phyloP scores from a whole-genome alignment of 2,888 invertebrate species.

The Lacanobia oleracea region DNA sequence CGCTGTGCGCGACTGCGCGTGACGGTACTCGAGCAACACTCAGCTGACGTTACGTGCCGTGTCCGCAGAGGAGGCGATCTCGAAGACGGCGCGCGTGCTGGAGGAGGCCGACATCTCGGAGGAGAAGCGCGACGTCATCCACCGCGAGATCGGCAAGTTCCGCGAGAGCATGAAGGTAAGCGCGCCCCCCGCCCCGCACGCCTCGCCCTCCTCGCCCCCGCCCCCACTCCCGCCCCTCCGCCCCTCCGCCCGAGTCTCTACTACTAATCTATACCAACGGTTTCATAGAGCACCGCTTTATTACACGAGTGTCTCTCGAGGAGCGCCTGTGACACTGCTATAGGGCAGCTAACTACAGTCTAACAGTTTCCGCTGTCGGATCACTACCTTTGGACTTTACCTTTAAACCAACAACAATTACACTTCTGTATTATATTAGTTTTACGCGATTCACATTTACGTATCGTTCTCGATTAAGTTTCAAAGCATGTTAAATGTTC shows the following conservation, averaged over 20 bases:
- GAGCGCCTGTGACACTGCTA: neutral
- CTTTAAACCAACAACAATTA: too few species aligned
- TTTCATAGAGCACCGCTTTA: conserved; percentile 11
- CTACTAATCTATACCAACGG: conserved; percentile 8
- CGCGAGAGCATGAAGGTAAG: conserved; percentile 99
- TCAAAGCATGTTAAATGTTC: too few species aligned
- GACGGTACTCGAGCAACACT: neutral
- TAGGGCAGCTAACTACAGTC: neutral
- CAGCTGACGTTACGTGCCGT: neutral
- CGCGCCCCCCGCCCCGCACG: conserved; percentile 44
- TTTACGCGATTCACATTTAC: too few species aligned
- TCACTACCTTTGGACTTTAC: neutral
- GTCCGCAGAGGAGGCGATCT: conserved; percentile 91
- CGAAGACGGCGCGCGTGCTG: conserved; percentile 92
- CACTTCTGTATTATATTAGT: too few species aligned
- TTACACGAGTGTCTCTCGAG: neutral
- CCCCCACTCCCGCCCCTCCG: neutral
- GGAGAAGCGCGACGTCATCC: conserved; percentile 98
- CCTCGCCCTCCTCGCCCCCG: neutral
- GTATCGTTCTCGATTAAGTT: too few species aligned
- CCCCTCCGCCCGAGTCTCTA: neutral
- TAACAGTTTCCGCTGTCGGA: neutral
- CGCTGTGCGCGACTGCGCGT: too few species aligned
- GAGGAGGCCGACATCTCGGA: conserved; percentile 98
- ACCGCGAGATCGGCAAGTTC: conserved; percentile 99